Evolutionary conservation across 2,888 invertebrate genomes (phyloP).

Genomic region (Rhagonycha lutea): DNA sequence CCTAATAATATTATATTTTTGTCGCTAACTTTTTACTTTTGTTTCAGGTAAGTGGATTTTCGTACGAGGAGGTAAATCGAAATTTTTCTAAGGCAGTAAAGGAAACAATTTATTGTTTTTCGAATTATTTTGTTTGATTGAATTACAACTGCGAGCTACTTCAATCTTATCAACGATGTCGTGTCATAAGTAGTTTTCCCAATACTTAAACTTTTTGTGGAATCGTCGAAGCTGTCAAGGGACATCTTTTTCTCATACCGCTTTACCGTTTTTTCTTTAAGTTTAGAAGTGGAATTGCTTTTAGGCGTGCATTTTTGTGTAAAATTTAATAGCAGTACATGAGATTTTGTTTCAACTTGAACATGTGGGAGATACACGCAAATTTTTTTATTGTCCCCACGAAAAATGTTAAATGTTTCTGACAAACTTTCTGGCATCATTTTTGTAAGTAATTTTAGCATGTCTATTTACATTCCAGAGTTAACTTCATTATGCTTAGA

Average conservation of each 20-base stretch:
- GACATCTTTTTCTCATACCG: constrained; percentile 13
- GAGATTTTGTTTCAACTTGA: constrained; percentile 12
- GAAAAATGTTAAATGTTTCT: background rate
- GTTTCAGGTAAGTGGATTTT: background rate
- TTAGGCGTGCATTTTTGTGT: constrained; percentile 8
- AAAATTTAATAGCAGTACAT: background rate
- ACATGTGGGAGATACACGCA: background rate
- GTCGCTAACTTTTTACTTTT: background rate
- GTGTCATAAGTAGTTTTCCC: constrained; percentile 7
- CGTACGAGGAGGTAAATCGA: background rate
- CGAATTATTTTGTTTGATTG: background rate
- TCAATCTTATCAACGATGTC: background rate
- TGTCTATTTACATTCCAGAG: constrained; percentile 19
- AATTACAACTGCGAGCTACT: background rate
- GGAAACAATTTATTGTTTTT: background rate
- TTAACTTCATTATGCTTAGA: constrained; percentile 19
- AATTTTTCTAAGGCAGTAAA: background rate
- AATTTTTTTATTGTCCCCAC: background rate
- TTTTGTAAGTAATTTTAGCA: background rate
- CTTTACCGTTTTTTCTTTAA: constrained; percentile 15
- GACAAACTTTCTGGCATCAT: background rate
- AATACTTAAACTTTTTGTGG: constrained; percentile 11
- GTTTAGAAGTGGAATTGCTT: constrained; percentile 21
- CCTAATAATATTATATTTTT: background rate
- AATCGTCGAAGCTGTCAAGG: constrained; percentile 11